Evolutionary conservation across 2,888 invertebrate genomes (phyloP), one percentile per base, ranked within the genome.

Genomic region (Tetropium fuscum): DNA sequence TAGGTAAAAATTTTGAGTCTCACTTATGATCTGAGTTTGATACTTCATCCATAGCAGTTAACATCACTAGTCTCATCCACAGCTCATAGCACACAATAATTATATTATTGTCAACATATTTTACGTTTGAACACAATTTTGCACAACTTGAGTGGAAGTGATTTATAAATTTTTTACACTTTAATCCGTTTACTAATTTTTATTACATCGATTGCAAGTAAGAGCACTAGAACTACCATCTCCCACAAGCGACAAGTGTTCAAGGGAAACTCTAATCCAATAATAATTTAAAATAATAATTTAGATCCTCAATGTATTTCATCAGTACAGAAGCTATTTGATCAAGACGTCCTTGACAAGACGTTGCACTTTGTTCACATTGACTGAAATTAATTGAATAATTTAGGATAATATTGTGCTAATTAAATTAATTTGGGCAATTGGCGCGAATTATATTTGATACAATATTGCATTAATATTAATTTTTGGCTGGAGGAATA

Each of bases 401-500:
- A 47, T 47, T 47, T 20, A 10, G n/a, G 36, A 25, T 30, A 36
- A 22, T 36, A 20, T 25, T 36, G 11, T 13, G n/a, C n/a, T 13
- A 48, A 48, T 48, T 48, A 38, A 48, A 48, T 48, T 36, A 48
- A 48, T 36, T 47, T 22, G 36, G 19, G 22, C 48, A 36, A 48
- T 48, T 48, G 48, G 16, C 48, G 48, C 36, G 36, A 36, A 48
- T 48, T 20, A 48, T 48, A 38, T 36, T 36, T 19, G n/a, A 19
- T 32, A 32, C 48, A 19, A 20, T 48, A 48, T 48, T 48, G 34
- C 48, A 48, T 36, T 48, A 48, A 51, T 70, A 73, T 68, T 66
- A 71, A 69, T 71, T 71, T 68, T 64, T 68, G 66, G 59, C 66
- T 51, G 60, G 60, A 57, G 64, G 64, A 69, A 67, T 63, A 65